Conservation (phyloP, 2,888 invertebrate species). For the Drosophila mulleri region DNA sequence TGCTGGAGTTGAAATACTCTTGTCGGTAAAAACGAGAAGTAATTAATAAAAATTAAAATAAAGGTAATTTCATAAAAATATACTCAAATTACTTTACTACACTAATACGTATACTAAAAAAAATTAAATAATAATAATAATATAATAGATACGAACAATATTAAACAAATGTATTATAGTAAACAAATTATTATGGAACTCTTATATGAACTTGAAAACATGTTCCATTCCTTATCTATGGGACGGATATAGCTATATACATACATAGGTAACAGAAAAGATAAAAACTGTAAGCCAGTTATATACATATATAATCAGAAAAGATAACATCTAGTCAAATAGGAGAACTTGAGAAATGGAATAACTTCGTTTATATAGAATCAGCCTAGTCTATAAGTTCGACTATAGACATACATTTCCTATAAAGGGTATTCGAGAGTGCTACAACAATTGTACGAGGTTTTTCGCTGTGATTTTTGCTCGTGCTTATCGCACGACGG, state of each 20-base stretch:
- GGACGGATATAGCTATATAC: neutral
- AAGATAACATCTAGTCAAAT: too few species aligned
- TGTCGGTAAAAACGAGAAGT: neutral
- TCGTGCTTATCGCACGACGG: neutral
- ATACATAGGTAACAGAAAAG: neutral
- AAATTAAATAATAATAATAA: too few species aligned
- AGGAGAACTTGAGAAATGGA: neutral
- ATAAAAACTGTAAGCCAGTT: neutral
- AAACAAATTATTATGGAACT: neutral
- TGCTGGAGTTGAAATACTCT: neutral
- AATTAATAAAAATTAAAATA: neutral
- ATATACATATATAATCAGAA: neutral
- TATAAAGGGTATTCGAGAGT: neutral
- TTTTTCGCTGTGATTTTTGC: neutral
- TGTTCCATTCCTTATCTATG: neutral
- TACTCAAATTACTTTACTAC: neutral
- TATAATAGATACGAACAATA: too few species aligned
- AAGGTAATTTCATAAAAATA: neutral
- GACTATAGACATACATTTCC: too few species aligned
- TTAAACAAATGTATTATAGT: too few species aligned
- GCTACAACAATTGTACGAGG: too few species aligned
- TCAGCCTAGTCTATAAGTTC: neutral
- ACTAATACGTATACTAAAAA: neutral
- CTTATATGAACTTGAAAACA: neutral
- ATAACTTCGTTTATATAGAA: neutral